Conservation (phyloP, 2,888 invertebrate genomes). For the Craniophora ligustri region DNA sequence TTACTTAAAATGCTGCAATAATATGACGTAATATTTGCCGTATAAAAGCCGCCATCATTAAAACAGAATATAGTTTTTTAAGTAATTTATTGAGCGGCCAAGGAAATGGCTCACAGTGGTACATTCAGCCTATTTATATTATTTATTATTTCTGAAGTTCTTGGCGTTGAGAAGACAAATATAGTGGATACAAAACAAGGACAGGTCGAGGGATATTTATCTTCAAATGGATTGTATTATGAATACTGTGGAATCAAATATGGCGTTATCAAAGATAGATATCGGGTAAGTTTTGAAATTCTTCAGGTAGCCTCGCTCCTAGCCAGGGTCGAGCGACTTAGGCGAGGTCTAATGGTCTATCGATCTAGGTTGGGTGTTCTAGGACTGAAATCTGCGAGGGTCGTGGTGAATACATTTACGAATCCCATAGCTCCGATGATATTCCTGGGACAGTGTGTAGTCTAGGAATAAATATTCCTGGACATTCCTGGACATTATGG, state of each 20-base stretch:
- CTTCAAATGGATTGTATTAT: constrained; percentile 71
- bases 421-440: too few relatives aligned
- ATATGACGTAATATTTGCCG: constrained; percentile 24
- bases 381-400: too few relatives aligned
- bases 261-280: constrained; percentile 67
- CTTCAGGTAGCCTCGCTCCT: too few relatives aligned
- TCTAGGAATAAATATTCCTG: too few relatives aligned
- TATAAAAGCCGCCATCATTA: constrained; percentile 54
- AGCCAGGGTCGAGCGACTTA: too few relatives aligned
- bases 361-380: too few relatives aligned
- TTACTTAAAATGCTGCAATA: constrained; percentile 19
- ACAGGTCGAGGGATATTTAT: constrained; percentile 74
- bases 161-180: constrained; percentile 62
- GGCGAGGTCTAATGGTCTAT: too few relatives aligned
- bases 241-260: constrained; percentile 80
- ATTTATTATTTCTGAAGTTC: constrained; percentile 53
- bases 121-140: constrained; percentile 54
- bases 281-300: constrained; percentile 75
- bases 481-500: too few relatives aligned
- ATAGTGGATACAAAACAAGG: constrained; percentile 77
- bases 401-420: too few relatives aligned
- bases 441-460: too few relatives aligned
- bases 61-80: constrained; percentile 46
- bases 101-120: constrained; percentile 59
- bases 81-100: constrained; percentile 36